Evolutionary conservation across 2,888 invertebrate genomes (phyloP), one percentile per base, ranked within the genome.

Genomic region (Orchestes rusci): DNA sequence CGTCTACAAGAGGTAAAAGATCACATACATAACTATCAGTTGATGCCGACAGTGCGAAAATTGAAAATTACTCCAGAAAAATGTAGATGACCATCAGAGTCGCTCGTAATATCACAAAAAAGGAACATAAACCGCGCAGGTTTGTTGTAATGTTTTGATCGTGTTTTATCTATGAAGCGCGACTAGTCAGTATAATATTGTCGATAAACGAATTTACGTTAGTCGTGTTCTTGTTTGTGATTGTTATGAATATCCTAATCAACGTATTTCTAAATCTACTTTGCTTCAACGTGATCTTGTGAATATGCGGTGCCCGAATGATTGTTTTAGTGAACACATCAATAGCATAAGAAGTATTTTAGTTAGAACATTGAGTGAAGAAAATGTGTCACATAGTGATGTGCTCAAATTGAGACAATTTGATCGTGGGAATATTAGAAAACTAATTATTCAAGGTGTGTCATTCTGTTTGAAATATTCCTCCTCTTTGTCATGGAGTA

Each of bases 291-390:
- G n/a, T n/a, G n/a, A n/a, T n/a, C n/a, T n/a, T n/a, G 44, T 36
- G 41, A 23, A 5, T 5, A 52, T 52, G 50, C 20, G 30, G 31
- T 40, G 43, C 10, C 44, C 45, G n/a, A 39, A 39, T 39, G 45
- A 43, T 4, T 43, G 18, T 33, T 51, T 48, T 33, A 52, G 70
- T 60, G 70, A 70, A 58, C 73, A 74, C 46, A 66, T 76, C 46
- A 72, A 72, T 53, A 70, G 73, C 53, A 68, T 76, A 45, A 63
- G 75, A 47, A 73, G 73, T 41, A 74, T 76, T 55, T 68, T 76
- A 42, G 72, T 76, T 54, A 70, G 70, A 48, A 74, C 75, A 29
- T 58, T 76, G 56, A 73, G 75, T 20, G 66, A 71, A 50, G 76
- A 76, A 64, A 76, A 76, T 62, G 68, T 76, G 43, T 71, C 73